A percentile compares a stretch with the other conserved stretches of the same genome.
Conservation (phyloP, 2,797 vertebrate genomes). For the Anguilla obscura region DNA sequence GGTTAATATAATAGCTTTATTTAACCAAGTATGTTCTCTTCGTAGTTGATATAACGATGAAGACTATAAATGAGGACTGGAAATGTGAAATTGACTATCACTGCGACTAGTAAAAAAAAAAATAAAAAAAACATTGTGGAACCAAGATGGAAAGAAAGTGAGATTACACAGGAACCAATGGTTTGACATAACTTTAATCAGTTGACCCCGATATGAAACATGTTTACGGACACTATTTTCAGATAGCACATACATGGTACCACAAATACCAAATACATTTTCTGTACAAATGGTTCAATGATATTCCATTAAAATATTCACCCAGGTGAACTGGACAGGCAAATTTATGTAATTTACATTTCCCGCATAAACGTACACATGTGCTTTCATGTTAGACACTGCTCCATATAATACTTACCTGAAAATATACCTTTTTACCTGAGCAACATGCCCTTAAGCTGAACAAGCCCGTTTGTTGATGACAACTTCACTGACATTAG, state of each 20-base stretch:
- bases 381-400: slow-evolving; percentile 36
- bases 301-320: not conserved
- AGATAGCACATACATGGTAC: not conserved
- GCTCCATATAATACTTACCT: not conserved
- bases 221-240: not conserved
- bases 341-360: not conserved
- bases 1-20: too few relatives aligned
- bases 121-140: not conserved
- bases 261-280: slow-evolving; percentile 2
- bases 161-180: not conserved
- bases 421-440: slow-evolving; percentile 67
- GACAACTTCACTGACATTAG: slow-evolving; percentile 50
- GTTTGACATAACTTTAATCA: not conserved
- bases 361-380: not conserved
- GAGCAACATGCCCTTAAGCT: slow-evolving; percentile 68
- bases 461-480: slow-evolving; percentile 56
- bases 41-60: too few relatives aligned
- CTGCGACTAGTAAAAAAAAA: not conserved
- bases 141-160: not conserved
- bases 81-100: not conserved
- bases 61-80: too few relatives aligned
- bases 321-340: not conserved
- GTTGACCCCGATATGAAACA: not conserved
- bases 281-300: not conserved
- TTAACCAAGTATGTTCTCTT: too few relatives aligned